Evolutionary conservation across 2,797 vertebrate genomes (phyloP).

Genomic region (Epinephelus awoara): DNA sequence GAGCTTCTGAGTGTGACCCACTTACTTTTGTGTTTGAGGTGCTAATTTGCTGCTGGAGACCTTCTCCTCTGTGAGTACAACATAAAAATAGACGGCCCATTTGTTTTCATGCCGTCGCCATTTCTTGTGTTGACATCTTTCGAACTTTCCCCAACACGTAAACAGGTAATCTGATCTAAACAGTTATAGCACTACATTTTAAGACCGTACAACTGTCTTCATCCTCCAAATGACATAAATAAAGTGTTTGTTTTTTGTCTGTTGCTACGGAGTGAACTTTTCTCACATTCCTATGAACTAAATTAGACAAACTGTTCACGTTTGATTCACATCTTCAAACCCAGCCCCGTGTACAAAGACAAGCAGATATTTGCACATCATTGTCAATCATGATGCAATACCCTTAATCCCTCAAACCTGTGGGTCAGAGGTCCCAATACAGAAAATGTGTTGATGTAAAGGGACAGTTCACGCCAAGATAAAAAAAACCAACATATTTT

Average conservation of each 20-base stretch:
- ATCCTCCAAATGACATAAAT: not conserved
- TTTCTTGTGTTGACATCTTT: conserved; percentile 17
- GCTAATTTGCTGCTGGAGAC: conserved; percentile 48
- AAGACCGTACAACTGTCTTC: too few relatives aligned
- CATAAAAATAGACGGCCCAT: conserved; percentile 26
- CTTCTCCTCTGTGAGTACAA: not conserved
- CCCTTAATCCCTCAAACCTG: not conserved
- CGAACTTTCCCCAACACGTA: not conserved
- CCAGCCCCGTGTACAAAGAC: not conserved
- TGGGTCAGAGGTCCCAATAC: not conserved
- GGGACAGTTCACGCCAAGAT: too few relatives aligned
- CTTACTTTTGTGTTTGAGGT: conserved; percentile 43
- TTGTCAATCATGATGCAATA: not conserved
- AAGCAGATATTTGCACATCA: not conserved
- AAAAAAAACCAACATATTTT: too few relatives aligned
- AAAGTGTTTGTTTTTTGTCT: conserved; percentile 18
- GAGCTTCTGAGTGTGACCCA: conserved; percentile 53
- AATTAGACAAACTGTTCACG: not conserved
- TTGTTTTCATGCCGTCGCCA: conserved; percentile 38
- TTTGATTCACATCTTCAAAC: conserved; percentile 1
- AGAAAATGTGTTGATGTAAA: not conserved
- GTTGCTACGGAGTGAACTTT: not conserved
- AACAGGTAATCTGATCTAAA: not conserved
- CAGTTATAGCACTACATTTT: too few relatives aligned
- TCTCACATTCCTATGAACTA: not conserved